phyloP scores from a whole-genome alignment of 1,140 invertebrate species.

The Brachionus paranguensis region DNA sequence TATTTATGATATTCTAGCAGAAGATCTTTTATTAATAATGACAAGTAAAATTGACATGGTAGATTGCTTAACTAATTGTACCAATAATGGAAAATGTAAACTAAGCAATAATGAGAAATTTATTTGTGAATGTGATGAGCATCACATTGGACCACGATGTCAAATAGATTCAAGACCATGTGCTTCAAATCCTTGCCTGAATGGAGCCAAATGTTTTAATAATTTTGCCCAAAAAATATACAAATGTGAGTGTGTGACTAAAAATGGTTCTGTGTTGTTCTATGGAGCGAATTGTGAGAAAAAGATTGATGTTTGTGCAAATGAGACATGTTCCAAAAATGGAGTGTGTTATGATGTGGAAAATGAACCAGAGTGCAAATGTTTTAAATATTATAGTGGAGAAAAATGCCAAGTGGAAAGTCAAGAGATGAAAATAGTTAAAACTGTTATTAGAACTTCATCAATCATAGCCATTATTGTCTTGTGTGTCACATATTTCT shows the following conservation, averaged over 20 bases:
- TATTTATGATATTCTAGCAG: neutral
- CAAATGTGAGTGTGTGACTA: neutral
- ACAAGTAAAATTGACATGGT: neutral
- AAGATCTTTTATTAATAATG: neutral
- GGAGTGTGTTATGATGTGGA: neutral
- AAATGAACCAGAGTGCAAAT: neutral
- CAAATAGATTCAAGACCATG: neutral
- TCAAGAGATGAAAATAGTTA: neutral
- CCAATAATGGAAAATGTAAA: neutral
- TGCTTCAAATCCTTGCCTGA: neutral
- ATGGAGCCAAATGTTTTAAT: neutral
- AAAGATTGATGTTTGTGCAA: neutral
- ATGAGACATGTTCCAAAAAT: constrained; percentile 18
- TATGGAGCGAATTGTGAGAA: neutral
- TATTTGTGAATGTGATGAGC: neutral
- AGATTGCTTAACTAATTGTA: neutral
- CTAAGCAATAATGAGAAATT: neutral
- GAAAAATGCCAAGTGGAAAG: constrained; percentile 9
- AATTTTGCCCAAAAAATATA: neutral
- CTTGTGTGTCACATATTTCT: neutral
- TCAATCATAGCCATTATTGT: neutral
- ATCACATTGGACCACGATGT: neutral
- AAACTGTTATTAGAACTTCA: neutral
- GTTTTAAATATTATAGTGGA: neutral
- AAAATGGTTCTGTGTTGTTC: neutral